Percentiles rank a stretch among this genome's conserved stretches.
These are phyloP conservation scores for Alitta virens DNA, from an alignment of 2,888 invertebrate species.

Conservation along the genomic window DNA sequence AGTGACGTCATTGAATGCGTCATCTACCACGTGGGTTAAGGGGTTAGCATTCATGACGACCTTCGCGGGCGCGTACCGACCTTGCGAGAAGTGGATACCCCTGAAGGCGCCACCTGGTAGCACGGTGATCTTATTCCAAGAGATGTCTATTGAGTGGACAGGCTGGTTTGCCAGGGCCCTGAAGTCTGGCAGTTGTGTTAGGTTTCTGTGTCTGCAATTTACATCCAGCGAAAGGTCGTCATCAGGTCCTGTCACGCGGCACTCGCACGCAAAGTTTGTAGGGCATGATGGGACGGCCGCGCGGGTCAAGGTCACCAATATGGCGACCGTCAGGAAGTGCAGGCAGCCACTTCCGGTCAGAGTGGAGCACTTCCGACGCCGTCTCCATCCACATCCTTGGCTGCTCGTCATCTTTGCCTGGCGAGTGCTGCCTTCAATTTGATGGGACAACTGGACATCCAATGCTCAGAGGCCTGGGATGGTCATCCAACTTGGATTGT, in stretches of 20 bases:
- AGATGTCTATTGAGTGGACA: not conserved
- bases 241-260: not conserved
- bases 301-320: no score
- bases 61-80: not conserved
- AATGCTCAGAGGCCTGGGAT: no score
- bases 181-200: not conserved
- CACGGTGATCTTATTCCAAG: not conserved
- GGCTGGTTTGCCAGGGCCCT: not conserved
- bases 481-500: no score
- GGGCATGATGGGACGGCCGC: no score
- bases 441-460: no score
- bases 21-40: not conserved
- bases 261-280: no score
- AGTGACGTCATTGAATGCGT: not conserved
- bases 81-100: not conserved
- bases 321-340: no score
- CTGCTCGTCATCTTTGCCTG: no score
- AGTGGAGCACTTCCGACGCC: no score
- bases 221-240: not conserved
- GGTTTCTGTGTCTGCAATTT: not conserved
- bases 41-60: not conserved
- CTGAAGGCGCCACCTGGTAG: not conserved
- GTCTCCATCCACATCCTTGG: no score
- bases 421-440: no score
- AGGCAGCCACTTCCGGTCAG: no score